Base-by-base conservation (phyloP, 2,797 vertebrate species). In the Pseudotriccus pelzelni region DNA sequence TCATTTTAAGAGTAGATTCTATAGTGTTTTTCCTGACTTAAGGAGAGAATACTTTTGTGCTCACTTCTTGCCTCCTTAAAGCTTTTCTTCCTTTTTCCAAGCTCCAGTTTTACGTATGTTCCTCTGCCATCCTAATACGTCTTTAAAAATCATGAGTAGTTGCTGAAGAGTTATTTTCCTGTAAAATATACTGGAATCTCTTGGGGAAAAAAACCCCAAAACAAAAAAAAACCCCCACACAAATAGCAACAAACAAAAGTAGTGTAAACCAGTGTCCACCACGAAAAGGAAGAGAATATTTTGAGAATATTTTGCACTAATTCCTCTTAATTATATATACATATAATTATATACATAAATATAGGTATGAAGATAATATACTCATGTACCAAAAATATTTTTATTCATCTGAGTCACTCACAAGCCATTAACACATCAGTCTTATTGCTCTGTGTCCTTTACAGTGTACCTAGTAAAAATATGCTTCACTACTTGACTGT, bases 361-460 rank as follows among this genome's bases (percentile, higher is more conserved):
- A 25, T 10, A 64, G 3, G 2, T 30, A 28, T 43, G 53, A 60
- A 34, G 12, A 30, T 53, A 67, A 53, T 23, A 58, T 27, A n/a
- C 4, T 44, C 1, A 25, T 24, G 10, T 63, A 47, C 6, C 4
- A 80, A 77, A 55, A 85, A 67, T 34, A 49, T 44, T 83, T 94
- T 73, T 67, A 41, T 81, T 80, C 4, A 14, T 64, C 21, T 49
- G 32, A 58, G 14, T 9, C 7, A 30, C 15, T 91, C 37, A 44
- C 28, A 73, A 82, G 32, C 7, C 87, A 58, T 89, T 87, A 80
- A 62, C 50, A n/a, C 27, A 52, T 25, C 59, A 55, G 12, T 53
- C 39, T 73, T 59, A 69, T 76, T 94, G 25, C 22, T 92, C 67
- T 76, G 27, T 93, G 78, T 92, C 89, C 82, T 95, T 94, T 95